Conservation (phyloP, 2,888 invertebrate genomes). For the Trichopoda pennipes region DNA sequence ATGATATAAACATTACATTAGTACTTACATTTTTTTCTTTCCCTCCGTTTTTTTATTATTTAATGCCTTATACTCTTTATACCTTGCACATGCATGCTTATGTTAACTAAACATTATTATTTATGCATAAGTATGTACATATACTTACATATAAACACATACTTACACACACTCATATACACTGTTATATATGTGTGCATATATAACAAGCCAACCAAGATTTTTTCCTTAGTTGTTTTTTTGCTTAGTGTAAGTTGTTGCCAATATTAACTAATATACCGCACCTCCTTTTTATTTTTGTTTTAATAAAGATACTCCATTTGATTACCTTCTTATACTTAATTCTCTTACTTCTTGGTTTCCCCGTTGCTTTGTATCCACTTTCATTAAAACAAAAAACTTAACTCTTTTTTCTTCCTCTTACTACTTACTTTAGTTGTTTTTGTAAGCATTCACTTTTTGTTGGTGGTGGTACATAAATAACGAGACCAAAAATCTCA, state of each 20-base stretch:
- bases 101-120: constrained; percentile 5
- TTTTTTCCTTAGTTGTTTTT: constrained; percentile 11
- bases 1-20: constrained; percentile 56
- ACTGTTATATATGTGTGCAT: neutral
- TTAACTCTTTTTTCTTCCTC: neutral
- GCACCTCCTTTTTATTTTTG: constrained; percentile 6
- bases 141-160: neutral
- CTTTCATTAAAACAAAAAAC: constrained; percentile 26
- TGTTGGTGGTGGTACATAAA: neutral
- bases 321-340: constrained; percentile 23
- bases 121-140: neutral
- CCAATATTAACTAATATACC: constrained; percentile 54
- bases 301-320: constrained; percentile 11
- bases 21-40: constrained; percentile 15
- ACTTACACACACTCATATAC: neutral
- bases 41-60: neutral
- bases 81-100: constrained; percentile 52
- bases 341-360: constrained; percentile 20
- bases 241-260: constrained; percentile 17
- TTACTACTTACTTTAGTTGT: constrained; percentile 9
- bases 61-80: constrained; percentile 14
- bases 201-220: constrained; percentile 10
- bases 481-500: neutral
- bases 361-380: constrained; percentile 36
- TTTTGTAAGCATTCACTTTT: constrained; percentile 41